Evolutionary conservation across 2,888 invertebrate species (phyloP), one percentile per base, ranked within the genome.

Genomic region (Oscheius sp.): DNA sequence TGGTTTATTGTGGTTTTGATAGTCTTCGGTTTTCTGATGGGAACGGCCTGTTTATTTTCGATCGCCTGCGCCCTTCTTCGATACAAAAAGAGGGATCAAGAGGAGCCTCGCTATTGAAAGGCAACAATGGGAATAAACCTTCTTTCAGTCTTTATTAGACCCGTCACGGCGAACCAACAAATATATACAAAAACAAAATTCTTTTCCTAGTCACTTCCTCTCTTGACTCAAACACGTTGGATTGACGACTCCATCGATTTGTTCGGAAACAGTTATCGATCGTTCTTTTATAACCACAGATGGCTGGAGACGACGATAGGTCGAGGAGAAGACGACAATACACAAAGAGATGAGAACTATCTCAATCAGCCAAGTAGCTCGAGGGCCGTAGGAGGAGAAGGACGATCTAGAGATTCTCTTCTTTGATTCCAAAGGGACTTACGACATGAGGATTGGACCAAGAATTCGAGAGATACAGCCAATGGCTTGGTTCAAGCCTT

Each of bases 1-100:
- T 83, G 83, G 83, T 76, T 82, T 10, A 79, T 83, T 83, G 83
- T 34, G 73, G 79, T 75, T 17, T 23, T 55, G 34, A 55, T 55
- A n/a, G 34, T 34, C n/a, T 20, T 55, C 34, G 55, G 33, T n/a
- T 1, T 33, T 25, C 34, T 55, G 3, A 12, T 55, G 6, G 55
- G 34, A 15, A 37, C 37, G 5, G 55, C 55, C 37, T 55, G 55
- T 33, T 34, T 55, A 10, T 55, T 55, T 12, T 20, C 20, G 2
- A 1, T 55, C 3, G 55, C 34, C 20, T 55, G 31, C 25, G 37
- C 37, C 6, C 55, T 55, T 20, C 55, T 55, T 34, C 55, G 55
- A 20, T 23, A 23, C 4, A n/a, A 23, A 33, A 1, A 25, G 34
- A n/a, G n/a, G n/a, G n/a, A n/a, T n/a, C 15, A 23, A 20, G 55